Percentiles rank a stretch among this genome's conserved stretches.
phyloP scores from a whole-genome alignment of 1,140 invertebrate species.

The Charaxes varanes region DNA sequence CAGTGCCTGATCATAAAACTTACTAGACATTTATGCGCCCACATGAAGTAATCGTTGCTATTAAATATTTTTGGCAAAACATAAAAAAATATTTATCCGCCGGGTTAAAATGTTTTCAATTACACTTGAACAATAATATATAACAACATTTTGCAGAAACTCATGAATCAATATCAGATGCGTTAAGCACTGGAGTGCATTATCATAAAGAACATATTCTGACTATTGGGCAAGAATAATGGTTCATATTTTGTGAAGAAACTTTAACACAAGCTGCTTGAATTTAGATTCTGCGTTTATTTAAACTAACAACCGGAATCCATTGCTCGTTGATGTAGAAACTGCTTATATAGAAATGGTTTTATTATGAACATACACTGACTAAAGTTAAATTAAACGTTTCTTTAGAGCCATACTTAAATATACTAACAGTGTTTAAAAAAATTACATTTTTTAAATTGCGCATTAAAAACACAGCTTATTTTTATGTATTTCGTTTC shows the following conservation, averaged over 20 bases:
- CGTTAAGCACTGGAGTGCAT: constrained; percentile 1
- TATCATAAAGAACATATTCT: neutral
- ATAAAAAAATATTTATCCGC: neutral
- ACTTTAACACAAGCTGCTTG: too few relatives aligned
- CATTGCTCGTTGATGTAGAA: too few relatives aligned
- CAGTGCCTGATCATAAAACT: constrained; percentile 11
- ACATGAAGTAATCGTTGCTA: neutral
- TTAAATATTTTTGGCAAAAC: constrained; percentile 1
- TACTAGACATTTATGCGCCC: constrained; percentile 2
- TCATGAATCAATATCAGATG: constrained; percentile 5
- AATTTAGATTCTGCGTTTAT: too few relatives aligned
- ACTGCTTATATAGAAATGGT: too few relatives aligned
- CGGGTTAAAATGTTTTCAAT: neutral
- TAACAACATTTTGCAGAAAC: neutral
- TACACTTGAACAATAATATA: neutral
- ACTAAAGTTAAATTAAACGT: too few relatives aligned
- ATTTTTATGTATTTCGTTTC: too few relatives aligned
- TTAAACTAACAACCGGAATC: too few relatives aligned
- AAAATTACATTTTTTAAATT: too few relatives aligned
- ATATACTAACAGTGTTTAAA: too few relatives aligned
- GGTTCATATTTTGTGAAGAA: neutral
- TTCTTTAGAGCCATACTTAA: too few relatives aligned
- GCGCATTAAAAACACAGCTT: too few relatives aligned
- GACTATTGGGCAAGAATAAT: constrained; percentile 2
- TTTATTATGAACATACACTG: too few relatives aligned